Evolutionary conservation across 2,888 invertebrate genomes (phyloP).

Genomic region (Drosophila neutralis): DNA sequence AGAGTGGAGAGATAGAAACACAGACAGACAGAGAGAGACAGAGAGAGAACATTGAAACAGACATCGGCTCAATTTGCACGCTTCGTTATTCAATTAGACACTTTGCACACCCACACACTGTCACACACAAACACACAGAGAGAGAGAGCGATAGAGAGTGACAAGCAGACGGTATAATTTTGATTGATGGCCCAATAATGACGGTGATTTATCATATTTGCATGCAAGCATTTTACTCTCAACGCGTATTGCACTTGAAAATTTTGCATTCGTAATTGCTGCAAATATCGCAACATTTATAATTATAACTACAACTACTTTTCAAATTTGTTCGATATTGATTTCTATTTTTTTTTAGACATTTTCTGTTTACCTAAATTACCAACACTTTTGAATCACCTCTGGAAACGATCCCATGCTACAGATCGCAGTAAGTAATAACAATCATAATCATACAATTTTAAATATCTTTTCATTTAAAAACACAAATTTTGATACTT

Average conservation of each 20-base stretch:
- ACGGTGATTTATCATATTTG: conserved; percentile 84
- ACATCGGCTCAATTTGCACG: conserved; percentile 72
- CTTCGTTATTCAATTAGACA: conserved; percentile 83
- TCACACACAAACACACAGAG: not conserved
- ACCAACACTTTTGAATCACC: not conserved
- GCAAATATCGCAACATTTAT: conserved; percentile 2
- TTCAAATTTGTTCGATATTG: too few relatives aligned
- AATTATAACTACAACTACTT: not conserved
- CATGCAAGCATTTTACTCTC: conserved; percentile 60
- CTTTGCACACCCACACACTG: conserved; percentile 53
- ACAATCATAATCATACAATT: not conserved
- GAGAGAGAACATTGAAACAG: conserved; percentile 17
- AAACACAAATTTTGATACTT: not conserved
- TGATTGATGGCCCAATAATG: conserved; percentile 84
- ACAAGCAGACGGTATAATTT: conserved; percentile 76
- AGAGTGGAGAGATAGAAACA: conserved; percentile 4
- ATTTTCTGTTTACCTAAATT: not conserved
- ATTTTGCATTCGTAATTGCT: conserved; percentile 30
- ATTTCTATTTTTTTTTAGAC: not conserved
- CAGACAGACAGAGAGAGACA: not conserved
- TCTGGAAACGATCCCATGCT: not conserved
- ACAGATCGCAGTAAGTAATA: not conserved
- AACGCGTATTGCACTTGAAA: conserved; percentile 41
- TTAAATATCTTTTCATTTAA: not conserved
- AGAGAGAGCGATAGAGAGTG: conserved; percentile 10